Base-by-base conservation (phyloP, 2,888 invertebrate species). In the Campopleginae sp. region DNA sequence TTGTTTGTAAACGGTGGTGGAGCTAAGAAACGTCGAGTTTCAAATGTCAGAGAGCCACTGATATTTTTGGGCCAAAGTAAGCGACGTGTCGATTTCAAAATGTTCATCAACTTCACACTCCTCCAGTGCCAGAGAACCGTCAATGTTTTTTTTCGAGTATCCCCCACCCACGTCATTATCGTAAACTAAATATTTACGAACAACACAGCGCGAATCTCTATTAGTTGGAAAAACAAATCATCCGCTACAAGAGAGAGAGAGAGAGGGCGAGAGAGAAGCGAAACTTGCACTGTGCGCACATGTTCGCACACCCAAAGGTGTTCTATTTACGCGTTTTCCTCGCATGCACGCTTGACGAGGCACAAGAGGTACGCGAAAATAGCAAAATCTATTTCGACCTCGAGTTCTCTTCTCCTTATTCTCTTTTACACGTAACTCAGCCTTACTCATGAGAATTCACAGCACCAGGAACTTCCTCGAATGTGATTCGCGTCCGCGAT, bases 321-420 rank as follows among this genome's bases (percentile, higher is more conserved):
- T 74, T 85, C 86, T 89, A 89, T 89, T 89, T 84, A 76, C 80
- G 86, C 70, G 44, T 76, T 66, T 68, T 86, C 74, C 33, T 77
- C 71, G 80, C 81, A 79, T 86, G 84, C 81, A 79, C 75, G 81
- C 82, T 84, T 66, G 77, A 85, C 84, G 82, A 68, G 48, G 14
- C 54, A 58, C 75, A 65, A 85, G 78, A 77, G 76, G 61, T 82
- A 74, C 79, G 85, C 87, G 71, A 88, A 89, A 89, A 89, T 89
- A 89, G 87, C 86, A 77, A 78, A 80, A 68, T 86, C 80, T 83
- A 81, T 86, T 87, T 85, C 76, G 76, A 85, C 84, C 86, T 80
- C 86, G 61, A 23, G n/a, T 58, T 75, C 70, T 54, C 19, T 58
- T 42, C 14, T 23, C n/a, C 68, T 19, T 12, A 2, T 38, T 19